phyloP scores from a whole-genome alignment of 2,797 vertebrate genomes.

The Enteromius anoplus region DNA sequence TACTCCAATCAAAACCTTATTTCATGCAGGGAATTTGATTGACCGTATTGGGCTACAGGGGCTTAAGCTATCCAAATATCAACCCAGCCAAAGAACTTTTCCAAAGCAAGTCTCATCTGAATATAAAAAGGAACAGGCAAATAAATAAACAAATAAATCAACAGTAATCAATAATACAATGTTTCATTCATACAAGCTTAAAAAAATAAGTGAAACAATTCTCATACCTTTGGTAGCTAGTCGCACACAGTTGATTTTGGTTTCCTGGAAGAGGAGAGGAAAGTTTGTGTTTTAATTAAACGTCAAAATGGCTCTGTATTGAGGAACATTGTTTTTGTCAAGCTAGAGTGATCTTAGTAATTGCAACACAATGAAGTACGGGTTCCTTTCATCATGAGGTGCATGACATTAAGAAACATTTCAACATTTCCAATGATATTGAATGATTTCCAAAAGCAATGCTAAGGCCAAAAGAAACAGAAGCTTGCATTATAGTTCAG shows the following conservation, averaged over 20 bases:
- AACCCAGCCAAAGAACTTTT: constrained; percentile 34
- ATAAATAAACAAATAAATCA: constrained; percentile 25
- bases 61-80: constrained; percentile 20
- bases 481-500: not conserved
- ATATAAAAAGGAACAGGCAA: constrained; percentile 34
- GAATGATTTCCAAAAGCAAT: constrained; percentile 8
- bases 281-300: constrained; percentile 40
- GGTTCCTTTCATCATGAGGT: constrained; percentile 19
- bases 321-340: constrained; percentile 39
- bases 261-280: constrained; percentile 82
- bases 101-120: constrained; percentile 14
- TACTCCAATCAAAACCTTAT: constrained; percentile 31
- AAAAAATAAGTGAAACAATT: constrained; percentile 55
- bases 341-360: constrained; percentile 35
- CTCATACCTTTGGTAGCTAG: constrained; percentile 97
- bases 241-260: constrained; percentile 96
- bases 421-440: constrained; percentile 33
- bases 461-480: not conserved
- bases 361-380: constrained; percentile 26
- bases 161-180: constrained; percentile 18
- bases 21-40: constrained; percentile 6
- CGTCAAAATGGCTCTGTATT: constrained; percentile 16
- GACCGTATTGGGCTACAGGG: constrained; percentile 15
- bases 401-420: constrained; percentile 24
- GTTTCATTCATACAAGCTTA: constrained; percentile 26